Conservation (phyloP, 2,888 invertebrate genomes). For the Noctua janthe region DNA sequence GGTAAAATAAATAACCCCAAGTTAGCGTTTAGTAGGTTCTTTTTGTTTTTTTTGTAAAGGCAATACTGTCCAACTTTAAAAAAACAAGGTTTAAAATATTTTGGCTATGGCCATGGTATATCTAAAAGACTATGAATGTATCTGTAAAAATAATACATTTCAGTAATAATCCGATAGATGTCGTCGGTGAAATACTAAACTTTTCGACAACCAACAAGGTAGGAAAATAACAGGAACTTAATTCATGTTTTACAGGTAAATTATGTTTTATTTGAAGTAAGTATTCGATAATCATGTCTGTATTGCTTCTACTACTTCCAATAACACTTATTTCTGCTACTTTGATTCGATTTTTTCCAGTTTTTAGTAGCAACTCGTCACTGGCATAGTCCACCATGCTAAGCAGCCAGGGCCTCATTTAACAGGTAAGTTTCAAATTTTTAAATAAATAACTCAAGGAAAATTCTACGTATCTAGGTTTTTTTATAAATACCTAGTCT, state of each 20-base stretch:
- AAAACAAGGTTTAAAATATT: too few species aligned
- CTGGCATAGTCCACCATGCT: not conserved
- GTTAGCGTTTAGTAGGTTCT: too few species aligned
- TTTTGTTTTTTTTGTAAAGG: too few species aligned
- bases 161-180: constrained; percentile 10
- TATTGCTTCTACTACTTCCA: not conserved
- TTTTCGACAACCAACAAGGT: not conserved
- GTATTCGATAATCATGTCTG: not conserved
- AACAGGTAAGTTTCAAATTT: not conserved
- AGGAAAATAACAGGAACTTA: not conserved
- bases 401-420: not conserved
- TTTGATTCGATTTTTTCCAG: not conserved
- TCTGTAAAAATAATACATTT: not conserved
- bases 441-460: not conserved
- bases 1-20: too few species aligned
- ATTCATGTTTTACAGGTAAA: not conserved
- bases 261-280: not conserved
- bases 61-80: too few species aligned
- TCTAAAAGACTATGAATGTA: too few species aligned
- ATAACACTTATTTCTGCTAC: not conserved
- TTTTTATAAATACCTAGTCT: not conserved
- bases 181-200: not conserved
- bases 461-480: too few species aligned
- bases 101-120: too few species aligned
- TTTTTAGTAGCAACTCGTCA: not conserved